These are phyloP conservation scores for Meloe dianella DNA, from an alignment of 2,888 invertebrate genomes.

Conservation along the genomic window DNA sequence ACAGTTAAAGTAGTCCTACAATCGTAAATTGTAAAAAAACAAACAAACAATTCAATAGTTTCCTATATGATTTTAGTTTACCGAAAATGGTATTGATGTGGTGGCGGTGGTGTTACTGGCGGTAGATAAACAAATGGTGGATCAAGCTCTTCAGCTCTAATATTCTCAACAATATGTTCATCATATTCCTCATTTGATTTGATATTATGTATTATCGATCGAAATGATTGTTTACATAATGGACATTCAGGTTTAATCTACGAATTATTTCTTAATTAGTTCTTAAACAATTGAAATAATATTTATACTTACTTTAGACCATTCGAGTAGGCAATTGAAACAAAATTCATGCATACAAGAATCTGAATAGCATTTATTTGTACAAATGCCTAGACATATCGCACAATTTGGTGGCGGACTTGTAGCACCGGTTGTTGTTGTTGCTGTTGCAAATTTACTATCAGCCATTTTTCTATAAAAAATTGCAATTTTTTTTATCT, in stretches of 20 bases:
- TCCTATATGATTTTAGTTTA: constrained; percentile 30
- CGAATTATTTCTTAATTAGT: constrained; percentile 13
- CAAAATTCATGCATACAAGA: constrained; percentile 94
- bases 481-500: no score
- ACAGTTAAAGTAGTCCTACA: constrained; percentile 73
- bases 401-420: constrained; percentile 87
- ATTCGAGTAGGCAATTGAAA: constrained; percentile 88
- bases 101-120: constrained; percentile 41
- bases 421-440: constrained; percentile 43
- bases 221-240: constrained; percentile 90
- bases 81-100: constrained; percentile 58
- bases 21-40: constrained; percentile 10
- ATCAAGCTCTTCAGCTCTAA: constrained; percentile 47
- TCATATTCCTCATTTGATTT: constrained; percentile 87
- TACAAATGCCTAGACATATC: constrained; percentile 86
- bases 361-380: constrained; percentile 90
- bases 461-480: constrained; percentile 49
- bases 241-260: constrained; percentile 93
- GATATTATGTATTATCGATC: constrained; percentile 91
- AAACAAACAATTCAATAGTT: no score
- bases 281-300: neutral
- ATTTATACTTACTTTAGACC: constrained; percentile 77
- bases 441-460: constrained; percentile 41
- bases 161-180: constrained; percentile 68
- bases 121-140: constrained; percentile 26